A percentile compares a stretch with the other conserved stretches of the same genome.
Evolutionary conservation across 1,140 invertebrate genomes (phyloP).

Genomic region (Drosophila orosa): DNA sequence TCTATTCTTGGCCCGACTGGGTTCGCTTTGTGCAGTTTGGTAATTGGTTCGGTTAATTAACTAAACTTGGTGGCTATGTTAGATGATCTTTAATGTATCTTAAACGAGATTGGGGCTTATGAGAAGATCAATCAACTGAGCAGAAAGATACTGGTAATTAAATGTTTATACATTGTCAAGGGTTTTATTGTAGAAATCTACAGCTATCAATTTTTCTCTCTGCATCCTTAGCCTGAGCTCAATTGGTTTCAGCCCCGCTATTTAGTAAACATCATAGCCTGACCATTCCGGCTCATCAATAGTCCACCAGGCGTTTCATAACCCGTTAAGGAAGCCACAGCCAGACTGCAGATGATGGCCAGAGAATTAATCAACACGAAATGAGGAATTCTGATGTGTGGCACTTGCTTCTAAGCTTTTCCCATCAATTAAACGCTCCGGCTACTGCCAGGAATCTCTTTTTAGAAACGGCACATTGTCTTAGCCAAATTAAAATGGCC

Average conservation of each 20-base stretch:
- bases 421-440: conserved; percentile 72
- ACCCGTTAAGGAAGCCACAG: conserved; percentile 34
- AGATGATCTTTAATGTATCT: conserved; percentile 18
- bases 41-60: conserved; percentile 56
- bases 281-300: conserved; percentile 34
- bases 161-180: neutral
- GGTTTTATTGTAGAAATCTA: neutral
- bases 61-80: conserved; percentile 23
- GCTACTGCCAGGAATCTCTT: conserved; percentile 58
- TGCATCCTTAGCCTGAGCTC: conserved; percentile 31
- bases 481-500: conserved; percentile 72
- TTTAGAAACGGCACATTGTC: conserved; percentile 75
- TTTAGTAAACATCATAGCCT: conserved; percentile 17
- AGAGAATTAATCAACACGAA: conserved; percentile 65
- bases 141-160: neutral
- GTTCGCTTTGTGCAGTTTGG: conserved; percentile 25
- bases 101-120: neutral
- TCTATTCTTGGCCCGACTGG: conserved; percentile 19
- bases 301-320: conserved; percentile 38
- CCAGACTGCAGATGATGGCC: conserved; percentile 6
- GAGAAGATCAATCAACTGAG: neutral
- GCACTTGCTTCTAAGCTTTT: conserved; percentile 42
- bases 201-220: conserved; percentile 12
- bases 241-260: conserved; percentile 28
- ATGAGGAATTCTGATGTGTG: conserved; percentile 41